Conservation (phyloP, 2,888 invertebrate species). For the Lysandra bellargus region DNA sequence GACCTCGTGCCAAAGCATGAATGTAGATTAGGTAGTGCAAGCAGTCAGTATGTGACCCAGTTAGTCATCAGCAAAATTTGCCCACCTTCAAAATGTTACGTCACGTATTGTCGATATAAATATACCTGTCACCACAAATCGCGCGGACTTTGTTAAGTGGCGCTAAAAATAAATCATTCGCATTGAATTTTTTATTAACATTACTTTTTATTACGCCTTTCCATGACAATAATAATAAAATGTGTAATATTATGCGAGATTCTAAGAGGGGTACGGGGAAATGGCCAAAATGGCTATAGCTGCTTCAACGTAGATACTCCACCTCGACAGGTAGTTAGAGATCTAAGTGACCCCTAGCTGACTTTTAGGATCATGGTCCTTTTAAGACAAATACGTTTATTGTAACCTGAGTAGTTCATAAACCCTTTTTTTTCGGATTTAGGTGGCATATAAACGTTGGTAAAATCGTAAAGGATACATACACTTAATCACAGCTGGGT, state of each 20-base stretch:
- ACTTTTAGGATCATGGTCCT: too few relatives aligned
- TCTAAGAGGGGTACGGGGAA: too few relatives aligned
- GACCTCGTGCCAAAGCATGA: neutral
- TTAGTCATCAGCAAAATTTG: neutral
- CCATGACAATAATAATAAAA: neutral
- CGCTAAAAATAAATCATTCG: neutral
- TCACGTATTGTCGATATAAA: conserved; percentile 12
- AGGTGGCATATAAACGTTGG: too few relatives aligned
- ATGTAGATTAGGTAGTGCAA: neutral
- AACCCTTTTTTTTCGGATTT: too few relatives aligned
- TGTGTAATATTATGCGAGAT: neutral
- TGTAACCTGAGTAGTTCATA: too few relatives aligned
- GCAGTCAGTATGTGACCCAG: neutral
- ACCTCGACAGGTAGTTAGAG: too few relatives aligned
- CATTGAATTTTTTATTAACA: conserved; percentile 13
- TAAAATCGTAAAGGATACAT: too few relatives aligned
- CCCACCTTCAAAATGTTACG: neutral
- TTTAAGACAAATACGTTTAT: too few relatives aligned
- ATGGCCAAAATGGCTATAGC: too few relatives aligned
- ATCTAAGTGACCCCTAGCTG: too few relatives aligned
- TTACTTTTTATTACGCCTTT: conserved; percentile 36
- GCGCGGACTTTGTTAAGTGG: neutral
- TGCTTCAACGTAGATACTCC: too few relatives aligned
- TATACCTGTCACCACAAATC: neutral
- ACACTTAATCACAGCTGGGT: too few relatives aligned